Base-by-base conservation (phyloP, 1,140 invertebrate genomes). In the Platyscapa corneri region DNA sequence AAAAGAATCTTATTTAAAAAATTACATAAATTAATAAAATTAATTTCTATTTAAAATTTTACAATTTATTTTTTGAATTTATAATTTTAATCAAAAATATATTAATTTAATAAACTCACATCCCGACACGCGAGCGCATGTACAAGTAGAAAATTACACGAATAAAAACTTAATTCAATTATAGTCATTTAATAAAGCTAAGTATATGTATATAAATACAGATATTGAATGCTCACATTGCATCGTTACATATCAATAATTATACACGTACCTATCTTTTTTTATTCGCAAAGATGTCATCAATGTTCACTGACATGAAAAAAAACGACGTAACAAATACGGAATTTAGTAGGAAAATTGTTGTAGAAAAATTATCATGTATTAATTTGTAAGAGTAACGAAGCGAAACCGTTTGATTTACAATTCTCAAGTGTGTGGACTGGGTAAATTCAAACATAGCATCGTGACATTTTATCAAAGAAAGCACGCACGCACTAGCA, bases 391-490 rank as follows among this genome's bases (percentile, higher is more conserved):
- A 34, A 27, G 37, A 39, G 76, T 84, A 84, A 84, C 83, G 76
- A 84, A 74, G 83, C 83, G 46, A 67, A 18, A 60, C 56, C n/a
- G 12, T 65, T 30, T 72, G 56, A 14, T 16, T 70, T 82, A 12
- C 70, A 53, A 75, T 72, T 60, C 20, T 42, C 3, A 10, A 74
- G 12, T n/a, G 39, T 42, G 23, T n/a, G 42, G 37, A 32, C 39
- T 39, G n/a, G 42, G 46, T 84, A 79, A 82, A 85, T 75, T 78
- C 79, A 82, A 77, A 70, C 77, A 70, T 64, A 39, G 53, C 34
- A 67, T 53, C 37, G 32, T 81, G 81, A 72, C 74, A 46, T 83
- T 83, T 77, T 74, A 83, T 83, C 77, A 83, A 83, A 60, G n/a
- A 46, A 60, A 65, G 60, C 53, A 34, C 42, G 60, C 49, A 76